phyloP scores from a whole-genome alignment of 1,140 invertebrate genomes.

The Ladona fulva region DNA sequence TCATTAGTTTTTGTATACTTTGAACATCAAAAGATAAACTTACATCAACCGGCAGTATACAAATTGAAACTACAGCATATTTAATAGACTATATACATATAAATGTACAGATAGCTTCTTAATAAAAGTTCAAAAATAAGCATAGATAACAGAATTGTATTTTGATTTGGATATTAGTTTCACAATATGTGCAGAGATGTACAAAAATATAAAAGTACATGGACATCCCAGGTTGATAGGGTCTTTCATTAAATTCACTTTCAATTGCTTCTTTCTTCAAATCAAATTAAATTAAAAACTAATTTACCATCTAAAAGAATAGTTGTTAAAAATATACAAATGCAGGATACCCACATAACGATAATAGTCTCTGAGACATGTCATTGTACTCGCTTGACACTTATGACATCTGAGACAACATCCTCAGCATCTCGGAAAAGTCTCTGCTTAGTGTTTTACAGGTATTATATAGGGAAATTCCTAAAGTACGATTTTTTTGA shows the following conservation, averaged over 20 bases:
- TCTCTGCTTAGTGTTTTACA: too few species aligned
- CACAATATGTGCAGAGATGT: constrained; percentile 22
- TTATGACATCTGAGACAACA: too few species aligned
- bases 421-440: too few species aligned
- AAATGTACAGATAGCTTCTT: background rate
- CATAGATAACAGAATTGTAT: constrained; percentile 1
- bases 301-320: background rate
- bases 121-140: constrained; percentile 12
- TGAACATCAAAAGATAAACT: constrained; percentile 2
- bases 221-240: background rate
- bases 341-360: too few species aligned
- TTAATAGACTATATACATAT: constrained; percentile 12
- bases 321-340: background rate
- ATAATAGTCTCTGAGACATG: too few species aligned
- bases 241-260: background rate
- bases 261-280: constrained; percentile 6
- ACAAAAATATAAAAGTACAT: constrained; percentile 23
- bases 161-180: constrained; percentile 11
- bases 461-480: too few species aligned
- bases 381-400: too few species aligned
- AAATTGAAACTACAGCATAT: background rate
- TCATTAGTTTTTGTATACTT: background rate
- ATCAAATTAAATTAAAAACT: background rate
- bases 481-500: too few species aligned
- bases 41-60: background rate